Base-by-base conservation (phyloP, 2,797 vertebrate species). In the Bradypus variegatus region DNA sequence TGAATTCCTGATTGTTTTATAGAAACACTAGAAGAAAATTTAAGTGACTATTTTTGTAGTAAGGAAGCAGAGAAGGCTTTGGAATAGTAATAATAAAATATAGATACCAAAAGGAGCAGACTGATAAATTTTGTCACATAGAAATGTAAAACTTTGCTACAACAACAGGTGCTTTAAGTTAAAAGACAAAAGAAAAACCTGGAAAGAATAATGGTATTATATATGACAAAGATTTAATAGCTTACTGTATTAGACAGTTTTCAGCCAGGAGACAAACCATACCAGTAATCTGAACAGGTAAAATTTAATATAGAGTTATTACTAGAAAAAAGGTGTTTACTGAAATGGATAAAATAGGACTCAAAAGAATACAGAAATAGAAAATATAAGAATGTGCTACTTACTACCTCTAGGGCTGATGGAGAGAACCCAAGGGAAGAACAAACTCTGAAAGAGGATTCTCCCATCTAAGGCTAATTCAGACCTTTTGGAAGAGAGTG, bases 21-120 rank as follows among this genome's bases (percentile, higher is more conserved):
- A 87, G 58, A 62, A 25, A 29, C 83, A 62, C 13, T 55, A n/a
- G 41, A 80, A 93, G 69, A 86, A 86, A 65, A 75, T 41, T 31
- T 58, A 77, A 50, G n/a, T 75, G 50, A 91, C 45, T 84, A 16
- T 77, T 75, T 86, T 69, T 62, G 62, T 18, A 69, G 25, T 67
- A 19, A 38, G 50, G 48, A 65, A 76, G 18, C 33, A 92, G 12
- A 41, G 31, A 75, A 79, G 60, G 38, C 45, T 45, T 90, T 76
- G 36, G 25, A 75, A 53, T 87, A 75, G 62, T n/a, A 89, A 72
- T 82, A 86, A 45, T 91, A 81, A 90, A 90, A 73, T 67, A 41
- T 2, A n/a, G 36, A 38, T 84, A 41, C 25, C 25, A 67, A 73
- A 86, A 86, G 5, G 29, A 78, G 41, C 55, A 27, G 14, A 33